A percentile compares a stretch with the other conserved stretches of the same genome.
These are phyloP conservation scores for Eristalinus aeneus DNA, from an alignment of 2,888 invertebrate species.

Conservation along the genomic window DNA sequence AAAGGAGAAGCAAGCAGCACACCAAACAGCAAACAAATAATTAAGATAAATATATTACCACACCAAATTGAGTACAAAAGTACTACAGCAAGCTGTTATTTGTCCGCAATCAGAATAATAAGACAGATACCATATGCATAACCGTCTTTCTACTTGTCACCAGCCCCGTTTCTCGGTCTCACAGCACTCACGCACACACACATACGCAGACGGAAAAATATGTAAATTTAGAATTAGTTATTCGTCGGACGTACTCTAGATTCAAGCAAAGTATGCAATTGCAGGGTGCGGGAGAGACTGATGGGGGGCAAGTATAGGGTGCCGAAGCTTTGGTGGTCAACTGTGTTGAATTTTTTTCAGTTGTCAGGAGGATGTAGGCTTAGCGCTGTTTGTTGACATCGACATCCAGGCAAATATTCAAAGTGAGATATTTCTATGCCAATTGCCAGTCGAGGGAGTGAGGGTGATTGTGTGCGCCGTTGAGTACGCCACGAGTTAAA, in stretches of 20 bases:
- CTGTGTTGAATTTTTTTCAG: not conserved
- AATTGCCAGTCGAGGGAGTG: conserved; percentile 31
- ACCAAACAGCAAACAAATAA: not conserved
- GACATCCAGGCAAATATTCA: conserved; percentile 45
- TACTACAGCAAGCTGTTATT: conserved; percentile 55
- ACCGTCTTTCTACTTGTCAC: conserved; percentile 9
- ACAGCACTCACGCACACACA: not conserved
- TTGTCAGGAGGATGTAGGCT: conserved; percentile 14
- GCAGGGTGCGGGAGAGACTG: not conserved
- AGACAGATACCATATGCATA: conserved; percentile 12
- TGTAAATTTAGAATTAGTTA: conserved; percentile 55
- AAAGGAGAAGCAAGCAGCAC: not conserved
- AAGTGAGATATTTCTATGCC: conserved; percentile 29
- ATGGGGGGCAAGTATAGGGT: not conserved
- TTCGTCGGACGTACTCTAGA: conserved; percentile 52
- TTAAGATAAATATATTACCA: conserved; percentile 51
- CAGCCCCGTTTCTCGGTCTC: conserved; percentile 3
- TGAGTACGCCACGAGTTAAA: conserved; percentile 39
- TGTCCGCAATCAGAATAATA: conserved; percentile 63
- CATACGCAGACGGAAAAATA: conserved; percentile 19
- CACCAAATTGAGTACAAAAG: conserved; percentile 64
- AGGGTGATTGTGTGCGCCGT: not conserved
- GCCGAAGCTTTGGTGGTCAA: conserved; percentile 41
- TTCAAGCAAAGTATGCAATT: conserved; percentile 4
- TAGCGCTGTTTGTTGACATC: conserved; percentile 34